Evolutionary conservation across 2,797 vertebrate species (phyloP), one percentile per base, ranked within the genome.

Genomic region (Botia kubotai): DNA sequence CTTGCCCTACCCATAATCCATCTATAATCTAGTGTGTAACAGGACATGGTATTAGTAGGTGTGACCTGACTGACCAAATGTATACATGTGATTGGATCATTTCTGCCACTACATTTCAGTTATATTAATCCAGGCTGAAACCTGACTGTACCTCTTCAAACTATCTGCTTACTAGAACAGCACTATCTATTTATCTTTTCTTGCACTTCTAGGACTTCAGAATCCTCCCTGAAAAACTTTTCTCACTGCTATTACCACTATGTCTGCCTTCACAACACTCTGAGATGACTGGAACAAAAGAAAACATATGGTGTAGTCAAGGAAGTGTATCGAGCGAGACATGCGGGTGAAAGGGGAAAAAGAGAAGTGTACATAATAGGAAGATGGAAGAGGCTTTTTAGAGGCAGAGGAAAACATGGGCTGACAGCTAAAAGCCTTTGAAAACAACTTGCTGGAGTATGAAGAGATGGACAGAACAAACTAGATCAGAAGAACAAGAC

Each of bases 361-460:
- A 79, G 29, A 79, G 58, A 29, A 66, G 68, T 79, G 58, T 11
- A 53, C 39, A 63, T 79, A 71, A 71, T 50, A 71, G 76, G 53
- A 58, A 71, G 67, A 71, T 78, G 36, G 53, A 69, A 62, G 66
- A 48, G 66, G 57, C 68, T 12, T 63, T 79, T 72, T 39, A 68
- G 66, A 58, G 63, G 19, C 50, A 67, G 39, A 69, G 69, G 46
- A 39, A 79, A 72, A 72, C 36, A 55, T 10, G 3, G 21, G 5
- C n/a, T 53, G 69, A 79, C 3, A 50, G 77, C 69, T 72, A 65
- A 79, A 79, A 55, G 69, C 69, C n/a, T 79, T 21, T 5, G 26
- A 71, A 70, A 71, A 60, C 55, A 78, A 70, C 39, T 60, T 50
- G 52, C 58, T 52, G 62, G 11, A 36, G 23, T 63, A 55, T 60